Evolutionary conservation across 2,888 invertebrate genomes (phyloP), one percentile per base, ranked within the genome.

Genomic region (Conops quadrifasciatus): DNA sequence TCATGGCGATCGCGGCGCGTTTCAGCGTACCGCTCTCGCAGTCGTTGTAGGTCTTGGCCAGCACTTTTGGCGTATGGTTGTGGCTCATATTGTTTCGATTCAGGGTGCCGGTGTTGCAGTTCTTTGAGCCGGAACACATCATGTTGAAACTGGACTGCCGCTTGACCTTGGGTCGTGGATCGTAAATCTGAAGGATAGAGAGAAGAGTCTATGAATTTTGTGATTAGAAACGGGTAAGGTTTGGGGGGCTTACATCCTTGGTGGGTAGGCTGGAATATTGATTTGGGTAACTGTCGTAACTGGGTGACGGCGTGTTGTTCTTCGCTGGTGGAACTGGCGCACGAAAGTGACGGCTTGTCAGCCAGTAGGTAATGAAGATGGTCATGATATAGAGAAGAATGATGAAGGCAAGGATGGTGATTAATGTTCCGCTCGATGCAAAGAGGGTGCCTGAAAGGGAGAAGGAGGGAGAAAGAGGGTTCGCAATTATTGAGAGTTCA

Each of bases 251-350:
- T 80, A 92, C 91, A 84, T 94, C 94, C 82, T 92, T 93, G 73
- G 94, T 87, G 0, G 94, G 94, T 58, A 94, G 91, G 28, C 93
- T 91, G 73, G 94, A 93, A 84, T 94, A 94, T 75, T 93, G 92
- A 83, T 94, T 94, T 80, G 93, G 93, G 80, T 93, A 93, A 0
- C 92, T 89, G 36, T 92, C 93, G 81, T 94, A 95, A 82, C 93
- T 94, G 0, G 94, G 93, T 67, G 93, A 78, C 16, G 84, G 79
- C 3, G 93, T 89, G 49, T 90, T 88, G 43, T 89, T 88, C 65
- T 81, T 79, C 2, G 82, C 71, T 0, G 79, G 77, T 64, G 81
- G 76, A 26, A 77, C 78, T 64, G 76, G 78, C 0, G 76, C 75
- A 70, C 77, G 71, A 49, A 77, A 84, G 76, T 89, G 89, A 81